A percentile compares a stretch with the other conserved stretches of the same genome.
These are phyloP conservation scores for Fregata magnificens DNA, from an alignment of 2,113 vertebrate species.

Conservation along the genomic window DNA sequence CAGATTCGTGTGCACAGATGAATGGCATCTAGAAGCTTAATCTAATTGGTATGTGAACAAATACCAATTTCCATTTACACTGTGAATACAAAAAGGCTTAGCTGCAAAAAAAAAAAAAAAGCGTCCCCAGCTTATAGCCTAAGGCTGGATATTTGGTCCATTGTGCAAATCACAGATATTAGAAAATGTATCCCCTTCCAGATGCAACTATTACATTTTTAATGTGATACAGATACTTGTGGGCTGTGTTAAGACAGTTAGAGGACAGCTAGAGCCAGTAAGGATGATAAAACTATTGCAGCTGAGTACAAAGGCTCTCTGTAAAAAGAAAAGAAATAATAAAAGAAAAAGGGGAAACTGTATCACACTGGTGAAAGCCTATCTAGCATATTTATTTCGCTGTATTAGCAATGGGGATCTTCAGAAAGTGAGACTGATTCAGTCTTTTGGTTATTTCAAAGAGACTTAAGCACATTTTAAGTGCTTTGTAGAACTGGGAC, in stretches of 20 bases:
- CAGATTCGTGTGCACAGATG: neutral
- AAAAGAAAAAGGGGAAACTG: neutral
- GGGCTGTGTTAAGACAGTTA: neutral
- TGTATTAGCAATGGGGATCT: neutral
- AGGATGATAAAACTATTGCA: neutral
- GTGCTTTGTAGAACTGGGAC: neutral
- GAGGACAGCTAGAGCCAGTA: neutral
- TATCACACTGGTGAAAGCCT: neutral
- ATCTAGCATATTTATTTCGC: neutral
- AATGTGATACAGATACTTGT: neutral
- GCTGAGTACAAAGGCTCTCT: neutral
- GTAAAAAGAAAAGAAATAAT: neutral
- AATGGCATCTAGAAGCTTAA: neutral
- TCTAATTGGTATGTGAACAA: neutral
- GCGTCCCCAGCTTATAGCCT: neutral
- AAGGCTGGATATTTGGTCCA: neutral
- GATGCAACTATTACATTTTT: neutral
- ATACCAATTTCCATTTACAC: neutral
- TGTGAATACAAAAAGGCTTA: neutral
- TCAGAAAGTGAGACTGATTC: neutral
- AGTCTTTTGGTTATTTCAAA: neutral
- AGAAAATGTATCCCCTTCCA: neutral
- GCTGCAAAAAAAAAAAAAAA: neutral
- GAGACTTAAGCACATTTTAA: neutral
- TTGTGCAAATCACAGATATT: neutral